A percentile compares a stretch with the other conserved stretches of the same genome.
These are phyloP conservation scores for Plodia interpunctella DNA, from an alignment of 1,140 invertebrate species.

Conservation along the genomic window DNA sequence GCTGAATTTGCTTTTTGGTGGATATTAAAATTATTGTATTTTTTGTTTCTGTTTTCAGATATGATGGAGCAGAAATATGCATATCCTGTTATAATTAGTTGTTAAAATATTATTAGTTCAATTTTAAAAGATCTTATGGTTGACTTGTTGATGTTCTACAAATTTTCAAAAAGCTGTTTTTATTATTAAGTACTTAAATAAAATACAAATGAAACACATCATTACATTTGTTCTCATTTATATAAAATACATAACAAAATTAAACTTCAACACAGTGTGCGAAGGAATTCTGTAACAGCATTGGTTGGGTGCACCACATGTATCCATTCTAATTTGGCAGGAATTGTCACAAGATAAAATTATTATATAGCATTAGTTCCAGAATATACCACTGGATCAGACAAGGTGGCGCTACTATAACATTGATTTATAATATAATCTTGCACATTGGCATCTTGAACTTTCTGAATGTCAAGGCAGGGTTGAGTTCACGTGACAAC, in stretches of 20 bases:
- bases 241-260: constrained; percentile 13
- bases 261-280: constrained; percentile 1
- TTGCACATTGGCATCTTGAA: neutral
- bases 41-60: constrained; percentile 55
- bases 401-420: neutral
- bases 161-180: neutral
- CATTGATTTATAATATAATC: neutral
- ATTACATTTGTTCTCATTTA: constrained; percentile 8
- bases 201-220: constrained; percentile 4
- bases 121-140: neutral
- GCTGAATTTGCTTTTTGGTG: no score
- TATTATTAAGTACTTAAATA: neutral
- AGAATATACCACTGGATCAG: no score
- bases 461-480: neutral
- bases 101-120: neutral
- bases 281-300: neutral
- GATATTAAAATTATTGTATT: no score
- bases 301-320: neutral
- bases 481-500: neutral
- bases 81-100: constrained; percentile 53
- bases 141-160: neutral
- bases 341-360: neutral
- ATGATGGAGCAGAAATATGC: constrained; percentile 46
- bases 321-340: neutral
- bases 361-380: neutral